Evolutionary conservation across 2,113 vertebrate genomes (phyloP).

Genomic region (Ciconia boyciana): DNA sequence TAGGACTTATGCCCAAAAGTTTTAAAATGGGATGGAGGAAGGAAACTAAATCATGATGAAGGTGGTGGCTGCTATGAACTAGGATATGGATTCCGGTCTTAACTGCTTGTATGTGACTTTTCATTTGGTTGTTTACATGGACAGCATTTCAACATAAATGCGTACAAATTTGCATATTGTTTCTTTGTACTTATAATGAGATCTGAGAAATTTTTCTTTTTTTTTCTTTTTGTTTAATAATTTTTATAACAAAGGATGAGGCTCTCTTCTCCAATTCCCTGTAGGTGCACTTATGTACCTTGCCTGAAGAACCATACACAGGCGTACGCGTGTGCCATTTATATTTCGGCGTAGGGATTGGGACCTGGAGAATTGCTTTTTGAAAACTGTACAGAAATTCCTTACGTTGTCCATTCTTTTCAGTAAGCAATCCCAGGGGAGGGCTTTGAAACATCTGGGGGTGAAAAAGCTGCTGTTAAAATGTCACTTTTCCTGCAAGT

Average conservation of each 20-base stretch:
- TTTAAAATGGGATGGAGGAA: background rate
- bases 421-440: background rate
- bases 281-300: background rate
- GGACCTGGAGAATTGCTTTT: background rate
- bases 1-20: background rate
- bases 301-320: background rate
- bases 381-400: background rate
- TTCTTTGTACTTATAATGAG: background rate
- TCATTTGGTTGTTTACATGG: background rate
- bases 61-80: background rate
- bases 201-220: background rate
- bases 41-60: background rate
- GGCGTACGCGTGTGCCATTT: background rate
- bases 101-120: background rate
- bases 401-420: background rate
- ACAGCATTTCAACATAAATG: background rate
- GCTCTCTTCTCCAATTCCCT: background rate
- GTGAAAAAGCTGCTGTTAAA: constrained; percentile 26
- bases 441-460: background rate
- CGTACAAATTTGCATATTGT: background rate
- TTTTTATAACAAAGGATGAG: background rate
- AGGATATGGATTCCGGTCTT: background rate
- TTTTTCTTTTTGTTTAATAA: background rate
- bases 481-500: background rate
- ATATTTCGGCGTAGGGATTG: background rate